These are phyloP conservation scores for Acanthurus tractus DNA, from an alignment of 2,797 vertebrate species.

Conservation along the genomic window DNA sequence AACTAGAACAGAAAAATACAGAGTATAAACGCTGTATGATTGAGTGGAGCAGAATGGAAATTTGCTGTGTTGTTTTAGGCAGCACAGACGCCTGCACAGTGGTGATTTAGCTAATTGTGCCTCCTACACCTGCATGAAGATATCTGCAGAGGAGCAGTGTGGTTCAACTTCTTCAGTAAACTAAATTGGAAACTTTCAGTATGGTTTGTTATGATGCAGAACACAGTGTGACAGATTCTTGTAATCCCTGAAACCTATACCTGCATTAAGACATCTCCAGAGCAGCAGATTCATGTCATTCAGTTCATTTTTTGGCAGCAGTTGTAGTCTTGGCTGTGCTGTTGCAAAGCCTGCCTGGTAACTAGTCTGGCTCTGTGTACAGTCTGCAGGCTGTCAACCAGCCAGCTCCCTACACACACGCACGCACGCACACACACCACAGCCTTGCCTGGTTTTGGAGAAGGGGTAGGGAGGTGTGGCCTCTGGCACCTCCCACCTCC, in stretches of 20 bases:
- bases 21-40: not conserved
- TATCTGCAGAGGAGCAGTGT: constrained; percentile 33
- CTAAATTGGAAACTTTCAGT: constrained; percentile 14
- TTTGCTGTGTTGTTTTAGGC: constrained; percentile 24
- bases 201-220: constrained; percentile 19
- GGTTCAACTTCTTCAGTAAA: constrained; percentile 18
- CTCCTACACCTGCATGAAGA: constrained; percentile 35
- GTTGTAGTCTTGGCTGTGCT: constrained; percentile 48
- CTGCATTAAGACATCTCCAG: constrained; percentile 62
- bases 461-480: constrained; percentile 79
- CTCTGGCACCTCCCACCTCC: constrained; percentile 81
- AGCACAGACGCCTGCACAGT: constrained; percentile 1
- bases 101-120: constrained; percentile 40
- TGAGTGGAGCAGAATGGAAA: constrained; percentile 13
- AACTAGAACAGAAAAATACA: constrained; percentile 14
- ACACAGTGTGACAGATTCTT: constrained; percentile 40
- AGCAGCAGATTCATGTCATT: constrained; percentile 42
- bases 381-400: constrained; percentile 67
- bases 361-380: constrained; percentile 73
- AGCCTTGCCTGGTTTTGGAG: constrained; percentile 75
- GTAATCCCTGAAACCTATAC: constrained; percentile 57
- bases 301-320: constrained; percentile 57
- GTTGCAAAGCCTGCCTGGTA: constrained; percentile 78
- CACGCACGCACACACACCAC: constrained; percentile 34
- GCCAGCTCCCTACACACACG: constrained; percentile 44